phyloP scores from a whole-genome alignment of 2,113 vertebrate genomes.

The Boleophthalmus pectinirostris region DNA sequence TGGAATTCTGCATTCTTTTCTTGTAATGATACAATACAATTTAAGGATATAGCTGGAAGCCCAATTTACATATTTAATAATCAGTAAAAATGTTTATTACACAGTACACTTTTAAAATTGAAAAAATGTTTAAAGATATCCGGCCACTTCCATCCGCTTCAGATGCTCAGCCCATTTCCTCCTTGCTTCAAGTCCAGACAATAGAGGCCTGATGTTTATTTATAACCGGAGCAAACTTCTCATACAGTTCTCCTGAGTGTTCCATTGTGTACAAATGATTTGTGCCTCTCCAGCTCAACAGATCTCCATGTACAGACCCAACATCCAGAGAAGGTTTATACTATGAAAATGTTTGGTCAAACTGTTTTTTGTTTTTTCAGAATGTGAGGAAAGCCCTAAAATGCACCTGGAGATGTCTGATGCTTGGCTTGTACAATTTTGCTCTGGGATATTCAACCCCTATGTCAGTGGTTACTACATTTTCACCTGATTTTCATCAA shows the following conservation, averaged over 20 bases:
- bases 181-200: conserved; percentile 37
- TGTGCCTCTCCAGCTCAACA: background rate
- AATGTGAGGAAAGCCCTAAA: conserved; percentile 85
- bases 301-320: background rate
- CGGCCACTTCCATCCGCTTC: conserved; percentile 43
- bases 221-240: background rate
- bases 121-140: background rate
- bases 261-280: background rate
- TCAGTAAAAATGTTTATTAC: too few species aligned
- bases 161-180: conserved; percentile 53
- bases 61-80: background rate
- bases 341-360: background rate
- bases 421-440: conserved; percentile 86
- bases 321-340: background rate
- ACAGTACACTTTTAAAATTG: background rate
- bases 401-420: conserved; percentile 87
- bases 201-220: conserved; percentile 36
- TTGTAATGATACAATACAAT: background rate
- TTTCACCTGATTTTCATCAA: conserved; percentile 72
- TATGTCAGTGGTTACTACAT: conserved; percentile 74
- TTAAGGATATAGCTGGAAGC: background rate
- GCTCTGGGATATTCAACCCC: conserved; percentile 84
- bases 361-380: conserved; percentile 68
- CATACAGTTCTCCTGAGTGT: background rate
- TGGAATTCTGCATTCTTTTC: background rate